Percentiles rank a stretch among this genome's conserved stretches.
phyloP scores from a whole-genome alignment of 2,797 vertebrate genomes.

The Toxotes lorentzi region DNA sequence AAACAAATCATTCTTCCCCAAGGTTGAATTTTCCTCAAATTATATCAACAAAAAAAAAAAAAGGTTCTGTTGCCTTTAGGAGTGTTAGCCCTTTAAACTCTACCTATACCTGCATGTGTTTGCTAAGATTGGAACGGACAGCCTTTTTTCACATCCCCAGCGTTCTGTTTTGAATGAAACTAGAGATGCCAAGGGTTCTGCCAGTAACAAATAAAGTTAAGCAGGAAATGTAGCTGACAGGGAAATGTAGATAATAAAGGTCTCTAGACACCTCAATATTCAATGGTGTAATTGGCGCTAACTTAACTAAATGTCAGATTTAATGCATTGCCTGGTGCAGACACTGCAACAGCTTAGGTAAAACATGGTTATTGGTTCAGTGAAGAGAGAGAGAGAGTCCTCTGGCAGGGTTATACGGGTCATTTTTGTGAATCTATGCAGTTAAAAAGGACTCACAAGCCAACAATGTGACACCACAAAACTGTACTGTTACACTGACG shows the following conservation, averaged over 20 bases:
- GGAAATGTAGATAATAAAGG: constrained; percentile 49
- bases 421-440: background rate
- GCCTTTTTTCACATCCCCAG: constrained; percentile 12
- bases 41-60: constrained; percentile 50
- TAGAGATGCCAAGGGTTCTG: constrained; percentile 22
- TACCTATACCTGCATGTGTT: constrained; percentile 26
- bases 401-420: background rate
- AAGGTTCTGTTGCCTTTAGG: constrained; percentile 56
- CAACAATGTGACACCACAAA: background rate
- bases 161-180: constrained; percentile 21
- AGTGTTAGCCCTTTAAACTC: constrained; percentile 47
- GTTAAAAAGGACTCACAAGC: no score
- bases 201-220: constrained; percentile 45
- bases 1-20: constrained; percentile 57
- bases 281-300: constrained; percentile 44
- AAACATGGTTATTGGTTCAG: constrained; percentile 12
- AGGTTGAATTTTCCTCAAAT: constrained; percentile 53
- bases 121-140: constrained; percentile 18
- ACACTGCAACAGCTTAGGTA: constrained; percentile 5
- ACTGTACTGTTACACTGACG: no score
- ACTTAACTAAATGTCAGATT: constrained; percentile 50
- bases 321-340: constrained; percentile 31
- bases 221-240: constrained; percentile 27
- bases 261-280: constrained; percentile 44
- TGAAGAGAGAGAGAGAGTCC: background rate